Percentiles rank a stretch among this genome's conserved stretches.
Evolutionary conservation across 1,140 invertebrate species (phyloP).

Genomic region (Macrotrachela quadricornifera): DNA sequence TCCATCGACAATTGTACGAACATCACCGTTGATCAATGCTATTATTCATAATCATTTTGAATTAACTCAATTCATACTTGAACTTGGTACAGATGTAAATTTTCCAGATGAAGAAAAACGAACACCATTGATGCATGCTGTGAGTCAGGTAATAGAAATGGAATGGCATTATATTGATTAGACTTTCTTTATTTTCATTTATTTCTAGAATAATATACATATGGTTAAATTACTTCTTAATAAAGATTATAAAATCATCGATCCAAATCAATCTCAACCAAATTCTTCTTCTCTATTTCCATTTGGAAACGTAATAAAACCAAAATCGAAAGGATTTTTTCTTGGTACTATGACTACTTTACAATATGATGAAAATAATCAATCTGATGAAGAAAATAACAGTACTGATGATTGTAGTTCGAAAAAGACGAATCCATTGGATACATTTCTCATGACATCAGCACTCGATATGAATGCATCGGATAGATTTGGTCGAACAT

Average conservation of each 20-base stretch:
- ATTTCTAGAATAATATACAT: conserved; percentile 27
- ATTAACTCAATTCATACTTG: conserved; percentile 24
- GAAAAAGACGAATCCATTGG: no score
- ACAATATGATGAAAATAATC: no score
- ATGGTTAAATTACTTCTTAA: conserved; percentile 31
- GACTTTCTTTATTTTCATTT: conserved; percentile 8
- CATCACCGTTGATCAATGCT: conserved; percentile 26
- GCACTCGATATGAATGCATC: conserved; percentile 19
- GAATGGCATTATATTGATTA: no score
- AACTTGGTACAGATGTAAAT: conserved; percentile 28
- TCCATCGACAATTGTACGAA: no score
- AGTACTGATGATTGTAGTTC: no score
- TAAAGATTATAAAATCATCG: conserved; percentile 19
- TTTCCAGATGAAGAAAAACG: conserved; percentile 26
- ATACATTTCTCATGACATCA: no score
- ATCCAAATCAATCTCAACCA: no score
- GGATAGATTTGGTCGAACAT: conserved; percentile 28
- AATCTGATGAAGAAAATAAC: no score
- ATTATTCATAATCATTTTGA: conserved; percentile 21
- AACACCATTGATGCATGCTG: conserved; percentile 36
- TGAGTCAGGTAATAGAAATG: conserved; percentile 17
- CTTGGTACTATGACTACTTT: no score
- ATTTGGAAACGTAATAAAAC: background rate
- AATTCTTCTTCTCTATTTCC: no score
- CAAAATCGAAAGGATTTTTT: background rate